Evolutionary conservation across 2,797 vertebrate genomes (phyloP), one percentile per base, ranked within the genome.

Genomic region (Sitta carolinensis): DNA sequence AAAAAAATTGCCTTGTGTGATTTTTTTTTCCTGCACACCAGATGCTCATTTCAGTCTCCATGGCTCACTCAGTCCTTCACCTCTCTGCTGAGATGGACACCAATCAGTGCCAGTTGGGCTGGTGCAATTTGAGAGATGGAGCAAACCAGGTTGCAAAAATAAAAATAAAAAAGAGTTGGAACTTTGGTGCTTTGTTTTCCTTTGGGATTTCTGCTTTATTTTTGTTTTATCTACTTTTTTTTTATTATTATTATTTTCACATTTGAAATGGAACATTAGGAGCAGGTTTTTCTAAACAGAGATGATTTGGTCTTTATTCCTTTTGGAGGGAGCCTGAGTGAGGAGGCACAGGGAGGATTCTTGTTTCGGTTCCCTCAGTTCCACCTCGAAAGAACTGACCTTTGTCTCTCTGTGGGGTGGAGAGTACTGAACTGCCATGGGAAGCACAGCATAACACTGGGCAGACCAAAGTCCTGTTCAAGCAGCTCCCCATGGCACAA

Each of bases 301-400:
- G 16, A 10, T 16, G 50, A 14, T 70, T 57, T 68, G 16, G 12
- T 43, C 8, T 81, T 73, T 58, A n/a, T 67, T 93, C 63, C 45
- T 80, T 90, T 61, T 77, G 51, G 48, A 86, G 48, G 76, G 54
- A 90, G 52, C 32, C 48, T 76, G 66, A 26, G 45, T 73, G 74
- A 86, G 85, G 84, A 92, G 85, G 86, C 74, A 54, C 67, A 79
- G 61, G 86, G 68, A 90, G 52, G 82, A 77, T 54, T 81, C 23
- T n/a, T 89, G 63, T 18, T 87, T 91, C 61, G 45, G 76, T 87
- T 95, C 84, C 95, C 8, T 7, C 52, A 83, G 84, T 88, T 96
- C 91, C 68, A 84, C 86, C 88, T 90, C 86, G 89, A 97, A 92
- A 97, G 97, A 97, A 86, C 29, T 82, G 87, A 84, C 88, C 84